Base-by-base conservation (phyloP, 1,140 invertebrate species). In the Zaprionus lachaisei region DNA sequence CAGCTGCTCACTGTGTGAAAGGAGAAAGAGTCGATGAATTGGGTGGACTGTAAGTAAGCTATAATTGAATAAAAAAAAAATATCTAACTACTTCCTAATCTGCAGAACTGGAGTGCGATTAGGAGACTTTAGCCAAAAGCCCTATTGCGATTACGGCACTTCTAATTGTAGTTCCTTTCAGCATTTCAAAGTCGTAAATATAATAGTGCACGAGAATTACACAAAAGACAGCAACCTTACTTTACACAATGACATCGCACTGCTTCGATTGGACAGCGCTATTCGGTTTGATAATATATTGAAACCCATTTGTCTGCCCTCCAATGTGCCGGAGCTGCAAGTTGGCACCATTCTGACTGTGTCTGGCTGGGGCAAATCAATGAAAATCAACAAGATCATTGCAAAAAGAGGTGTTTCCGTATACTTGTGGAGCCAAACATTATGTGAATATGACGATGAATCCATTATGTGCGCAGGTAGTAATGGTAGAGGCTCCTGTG, bases 261-360 rank as follows among this genome's bases (percentile, higher is more conserved):
- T 64, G 12, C 1, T 64, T 14, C 47, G 62, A 1, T 7, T 64
- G 14, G 15, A 37, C 9, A 22, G 11, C 26, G n/a, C 1, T 12
- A 64, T 64, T 11, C 4, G 9, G 1, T 64, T 54, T 24, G 34
- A 31, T 5, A 17, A 6, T 7, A 24, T 15, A 12, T 5, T 54
- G 49, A 51, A 37, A 12, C 62, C 62, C 5, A 51, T 64, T 64
- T 64, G 62, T 24, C 28, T 64, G 20, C 62, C 62, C 4, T 24
- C 17, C 5, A 5, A 22, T 47, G 37, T 37, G 17, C 14, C 4
- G 28, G 62, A 64, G 2, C 47, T 47, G 6, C 20, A 2, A 4
- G 17, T 31, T 1, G 12, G 4, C 12, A 49, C 24, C 12, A n/a
- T 4, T n/a, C 9, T 64, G 11, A 14, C 14, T 20, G 20, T 64